Percentiles rank a stretch among this genome's conserved stretches.
Conservation (phyloP, 2,113 vertebrate species). For the Pogona vitticeps region DNA sequence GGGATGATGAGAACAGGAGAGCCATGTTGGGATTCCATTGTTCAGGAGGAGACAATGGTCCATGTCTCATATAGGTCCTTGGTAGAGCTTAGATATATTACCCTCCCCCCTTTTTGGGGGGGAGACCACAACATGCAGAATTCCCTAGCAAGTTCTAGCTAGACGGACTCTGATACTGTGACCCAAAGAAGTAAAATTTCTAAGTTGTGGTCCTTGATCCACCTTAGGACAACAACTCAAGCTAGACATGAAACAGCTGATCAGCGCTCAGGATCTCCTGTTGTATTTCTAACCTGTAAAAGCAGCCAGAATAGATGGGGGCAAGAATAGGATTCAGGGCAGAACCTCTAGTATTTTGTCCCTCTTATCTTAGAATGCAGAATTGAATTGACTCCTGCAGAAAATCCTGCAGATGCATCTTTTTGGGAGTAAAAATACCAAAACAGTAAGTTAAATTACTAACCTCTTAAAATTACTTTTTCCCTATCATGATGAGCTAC, state of each 20-base stretch:
- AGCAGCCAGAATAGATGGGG: not conserved
- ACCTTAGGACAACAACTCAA: not conserved
- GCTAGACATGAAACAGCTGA: not conserved
- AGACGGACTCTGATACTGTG: no score
- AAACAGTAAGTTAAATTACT: not conserved
- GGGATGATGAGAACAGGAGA: not conserved
- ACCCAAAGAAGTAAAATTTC: no score
- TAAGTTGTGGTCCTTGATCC: not conserved
- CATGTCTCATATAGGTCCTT: no score
- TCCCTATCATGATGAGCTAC: not conserved
- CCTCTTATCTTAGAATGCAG: no score
- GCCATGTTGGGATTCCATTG: not conserved
- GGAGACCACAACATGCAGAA: no score
- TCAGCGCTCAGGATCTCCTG: not conserved
- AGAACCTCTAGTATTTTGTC: no score
- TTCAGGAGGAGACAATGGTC: not conserved
- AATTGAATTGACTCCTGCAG: not conserved
- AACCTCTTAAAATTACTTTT: no score
- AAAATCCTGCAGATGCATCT: not conserved
- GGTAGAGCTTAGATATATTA: no score
- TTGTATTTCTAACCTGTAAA: not conserved
- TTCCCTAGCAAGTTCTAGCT: no score
- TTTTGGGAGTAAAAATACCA: not conserved
- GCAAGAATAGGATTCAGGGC: not conserved
- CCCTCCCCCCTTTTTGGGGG: no score